Evolutionary conservation across 2,113 vertebrate species (phyloP).

Genomic region (Stercorarius parasiticus): DNA sequence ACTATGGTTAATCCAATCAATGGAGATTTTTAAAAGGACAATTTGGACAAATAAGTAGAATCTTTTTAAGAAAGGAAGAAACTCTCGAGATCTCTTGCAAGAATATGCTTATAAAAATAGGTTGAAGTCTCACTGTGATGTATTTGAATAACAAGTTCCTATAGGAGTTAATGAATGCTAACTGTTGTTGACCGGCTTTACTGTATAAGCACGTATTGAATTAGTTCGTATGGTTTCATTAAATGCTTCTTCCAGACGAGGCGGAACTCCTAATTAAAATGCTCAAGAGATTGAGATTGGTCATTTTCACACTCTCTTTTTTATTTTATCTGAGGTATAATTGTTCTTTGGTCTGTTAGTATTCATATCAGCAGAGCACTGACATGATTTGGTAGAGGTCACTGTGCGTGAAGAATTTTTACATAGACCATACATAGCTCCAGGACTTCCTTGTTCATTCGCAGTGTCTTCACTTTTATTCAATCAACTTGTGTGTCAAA

Average conservation of each 20-base stretch:
- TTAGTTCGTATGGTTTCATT: neutral
- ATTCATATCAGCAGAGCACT: neutral
- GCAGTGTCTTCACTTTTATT: neutral
- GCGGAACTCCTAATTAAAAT: neutral
- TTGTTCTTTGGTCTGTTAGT: neutral
- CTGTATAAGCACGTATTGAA: neutral
- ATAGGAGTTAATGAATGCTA: neutral
- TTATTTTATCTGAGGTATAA: neutral
- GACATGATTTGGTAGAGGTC: neutral
- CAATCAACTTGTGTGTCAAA: neutral
- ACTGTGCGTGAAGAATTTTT: neutral
- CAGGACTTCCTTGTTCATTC: neutral
- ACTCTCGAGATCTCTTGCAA: neutral
- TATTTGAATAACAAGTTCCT: neutral
- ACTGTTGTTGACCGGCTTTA: neutral
- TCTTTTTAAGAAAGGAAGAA: neutral
- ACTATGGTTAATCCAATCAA: neutral
- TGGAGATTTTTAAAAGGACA: neutral
- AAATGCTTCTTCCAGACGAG: neutral
- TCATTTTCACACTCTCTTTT: neutral
- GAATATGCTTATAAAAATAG: neutral
- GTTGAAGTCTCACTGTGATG: neutral
- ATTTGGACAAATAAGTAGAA: accelerated
- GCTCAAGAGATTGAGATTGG: too few species aligned
- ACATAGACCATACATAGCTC: accelerated